phyloP scores from a whole-genome alignment of 2,888 invertebrate genomes.

The Carabus problematicus region DNA sequence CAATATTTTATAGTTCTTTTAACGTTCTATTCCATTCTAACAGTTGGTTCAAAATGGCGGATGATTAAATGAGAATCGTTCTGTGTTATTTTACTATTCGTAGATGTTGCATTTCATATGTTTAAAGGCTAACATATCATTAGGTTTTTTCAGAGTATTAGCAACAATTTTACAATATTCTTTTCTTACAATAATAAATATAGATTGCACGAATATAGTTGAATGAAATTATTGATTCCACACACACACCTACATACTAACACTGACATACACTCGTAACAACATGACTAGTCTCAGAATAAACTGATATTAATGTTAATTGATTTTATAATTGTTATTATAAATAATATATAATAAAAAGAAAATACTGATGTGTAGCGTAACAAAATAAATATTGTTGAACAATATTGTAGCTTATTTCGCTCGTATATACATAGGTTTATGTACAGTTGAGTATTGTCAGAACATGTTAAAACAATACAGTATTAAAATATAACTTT shows the following conservation, averaged over 20 bases:
- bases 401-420: constrained; percentile 29
- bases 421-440: constrained; percentile 15
- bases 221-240: not conserved
- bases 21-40: not conserved
- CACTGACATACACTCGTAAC: not conserved
- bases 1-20: too few species aligned
- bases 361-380: constrained; percentile 12
- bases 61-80: not conserved
- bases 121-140: constrained; percentile 19
- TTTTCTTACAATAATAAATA: not conserved
- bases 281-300: constrained; percentile 21
- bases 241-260: too few species aligned
- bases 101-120: constrained; percentile 15
- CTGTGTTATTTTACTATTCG: constrained; percentile 24
- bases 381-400: constrained; percentile 24
- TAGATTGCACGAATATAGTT: constrained; percentile 15
- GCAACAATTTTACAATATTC: not conserved
- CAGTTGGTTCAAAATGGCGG: constrained; percentile 13
- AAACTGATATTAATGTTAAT: constrained; percentile 38
- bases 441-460: not conserved
- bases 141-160: constrained; percentile 10
- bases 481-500: constrained; percentile 3
- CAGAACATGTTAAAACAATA: not conserved
- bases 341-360: constrained; percentile 16
- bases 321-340: constrained; percentile 31